Evolutionary conservation across 2,888 invertebrate genomes (phyloP), one percentile per base, ranked within the genome.

Genomic region (Pammene fasciana): DNA sequence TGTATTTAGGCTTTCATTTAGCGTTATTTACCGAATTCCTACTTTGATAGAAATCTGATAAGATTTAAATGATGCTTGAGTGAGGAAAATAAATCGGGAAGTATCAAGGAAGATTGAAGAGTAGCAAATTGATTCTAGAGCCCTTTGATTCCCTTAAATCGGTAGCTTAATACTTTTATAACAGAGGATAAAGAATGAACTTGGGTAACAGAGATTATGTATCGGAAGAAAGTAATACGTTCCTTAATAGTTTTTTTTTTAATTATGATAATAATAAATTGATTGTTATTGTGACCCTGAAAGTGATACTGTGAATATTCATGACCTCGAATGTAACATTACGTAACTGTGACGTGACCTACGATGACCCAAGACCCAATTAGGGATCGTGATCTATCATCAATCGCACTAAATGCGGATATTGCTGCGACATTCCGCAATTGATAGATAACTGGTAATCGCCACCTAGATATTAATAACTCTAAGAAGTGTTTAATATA

Each of bases 1-100:
- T 54, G 60, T 65, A 65, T 65, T 65, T 65, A 65, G 68, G 45
- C 36, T 34, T 67, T 52, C 52, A 52, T 36, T 68, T 52, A 52
- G 43, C 52, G 36, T 57, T 64, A 52, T 65, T 68, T 54, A 59
- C 68, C 16, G 13, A 14, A 34, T 34, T n/a, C 10, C 7, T 18
- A 43, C n/a, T 18, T 14, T 8, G 0, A 43, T 61, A 11, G 8
- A n/a, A n/a, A n/a, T 18, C 9, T 6, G 10, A 7, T 18, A 60
- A 46, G 1, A 14, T 59, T 34, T 26, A n/a, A 26, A 45, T 4
- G 38, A 16, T 5, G 45, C 10, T 34, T 13, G 10, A 9, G n/a
- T 16, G 6, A n/a, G 41, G 36, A n/a, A 46, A 14, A 59, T 14
- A 1, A 5, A 57, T 18, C 18, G 3, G 1, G 18, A 41, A 41